Conservation (phyloP, 1,140 invertebrate species). For the Caerostris darwini region DNA sequence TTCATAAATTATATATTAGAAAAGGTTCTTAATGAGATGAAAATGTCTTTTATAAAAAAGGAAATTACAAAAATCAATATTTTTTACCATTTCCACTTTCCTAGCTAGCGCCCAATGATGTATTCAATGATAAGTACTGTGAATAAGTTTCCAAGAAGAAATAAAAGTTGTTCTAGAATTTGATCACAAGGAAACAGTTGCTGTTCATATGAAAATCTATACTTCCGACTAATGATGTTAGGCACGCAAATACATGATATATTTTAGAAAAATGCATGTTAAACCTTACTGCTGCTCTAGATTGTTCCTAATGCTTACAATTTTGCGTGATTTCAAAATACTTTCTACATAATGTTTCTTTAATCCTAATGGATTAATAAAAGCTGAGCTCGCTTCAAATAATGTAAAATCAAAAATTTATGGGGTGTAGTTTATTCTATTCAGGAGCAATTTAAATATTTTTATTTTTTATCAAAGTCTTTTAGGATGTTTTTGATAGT, state of each 20-base stretch:
- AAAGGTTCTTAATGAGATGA: background rate
- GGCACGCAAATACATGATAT: constrained; percentile 22
- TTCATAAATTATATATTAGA: constrained; percentile 2
- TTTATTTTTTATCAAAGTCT: too few relatives aligned
- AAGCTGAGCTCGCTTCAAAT: background rate
- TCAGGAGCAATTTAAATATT: background rate
- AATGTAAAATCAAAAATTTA: background rate
- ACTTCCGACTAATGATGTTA: background rate
- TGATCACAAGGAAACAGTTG: constrained; percentile 21
- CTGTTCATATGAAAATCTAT: constrained; percentile 33
- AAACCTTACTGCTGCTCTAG: background rate
- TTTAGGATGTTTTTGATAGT: too few relatives aligned
- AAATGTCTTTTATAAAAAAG: background rate
- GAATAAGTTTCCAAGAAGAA: background rate
- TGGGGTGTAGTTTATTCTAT: background rate
- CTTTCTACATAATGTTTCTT: constrained; percentile 26
- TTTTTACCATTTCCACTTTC: constrained; percentile 12
- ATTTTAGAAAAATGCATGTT: constrained; percentile 18
- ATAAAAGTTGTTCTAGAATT: background rate
- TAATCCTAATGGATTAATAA: constrained; percentile 29
- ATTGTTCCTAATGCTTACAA: background rate
- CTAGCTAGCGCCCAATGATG: background rate
- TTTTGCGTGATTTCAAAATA: constrained; percentile 19
- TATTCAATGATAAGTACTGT: constrained; percentile 23
- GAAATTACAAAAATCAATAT: background rate